Evolutionary conservation across 2,113 vertebrate genomes (phyloP).

Genomic region (Dicentrarchus labrax): DNA sequence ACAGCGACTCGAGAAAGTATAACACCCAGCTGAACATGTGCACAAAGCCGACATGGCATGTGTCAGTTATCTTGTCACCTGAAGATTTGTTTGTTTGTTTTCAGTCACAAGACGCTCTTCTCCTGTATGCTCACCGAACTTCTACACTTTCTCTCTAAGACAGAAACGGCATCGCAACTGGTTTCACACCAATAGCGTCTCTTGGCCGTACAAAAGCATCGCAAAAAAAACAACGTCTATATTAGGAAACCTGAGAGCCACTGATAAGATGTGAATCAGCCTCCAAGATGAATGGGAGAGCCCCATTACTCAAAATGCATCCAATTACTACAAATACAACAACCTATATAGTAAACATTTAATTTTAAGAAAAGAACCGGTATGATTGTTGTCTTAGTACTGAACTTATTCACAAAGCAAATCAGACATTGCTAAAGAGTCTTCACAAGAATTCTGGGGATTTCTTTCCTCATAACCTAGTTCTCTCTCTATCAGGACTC

Average conservation of each 20-base stretch:
- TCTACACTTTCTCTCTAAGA: background rate
- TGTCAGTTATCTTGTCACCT: constrained; percentile 37
- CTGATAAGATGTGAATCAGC: constrained; percentile 4
- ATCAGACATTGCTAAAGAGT: background rate
- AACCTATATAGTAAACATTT: background rate
- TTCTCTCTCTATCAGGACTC: background rate
- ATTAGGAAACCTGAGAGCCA: constrained; percentile 17
- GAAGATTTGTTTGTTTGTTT: constrained; percentile 18
- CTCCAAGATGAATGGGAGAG: constrained; percentile 32
- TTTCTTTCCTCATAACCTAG: background rate
- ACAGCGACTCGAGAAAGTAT: constrained; percentile 7
- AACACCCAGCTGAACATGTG: constrained; percentile 23
- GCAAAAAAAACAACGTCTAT: background rate
- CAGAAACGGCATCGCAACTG: background rate
- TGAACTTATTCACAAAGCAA: background rate
- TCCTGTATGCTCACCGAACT: constrained; percentile 36
- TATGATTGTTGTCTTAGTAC: background rate
- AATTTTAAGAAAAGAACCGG: constrained; percentile 4
- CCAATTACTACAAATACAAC: background rate
- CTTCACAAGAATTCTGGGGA: background rate
- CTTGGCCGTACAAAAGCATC: background rate
- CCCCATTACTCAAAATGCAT: constrained; percentile 37
- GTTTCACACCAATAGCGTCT: constrained; percentile 22
- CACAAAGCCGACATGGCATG: constrained; percentile 7
- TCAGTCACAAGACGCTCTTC: constrained; percentile 43